Evolutionary conservation across 2,113 vertebrate species (phyloP), one percentile per base, ranked within the genome.

Genomic region (Ahaetulla prasina): DNA sequence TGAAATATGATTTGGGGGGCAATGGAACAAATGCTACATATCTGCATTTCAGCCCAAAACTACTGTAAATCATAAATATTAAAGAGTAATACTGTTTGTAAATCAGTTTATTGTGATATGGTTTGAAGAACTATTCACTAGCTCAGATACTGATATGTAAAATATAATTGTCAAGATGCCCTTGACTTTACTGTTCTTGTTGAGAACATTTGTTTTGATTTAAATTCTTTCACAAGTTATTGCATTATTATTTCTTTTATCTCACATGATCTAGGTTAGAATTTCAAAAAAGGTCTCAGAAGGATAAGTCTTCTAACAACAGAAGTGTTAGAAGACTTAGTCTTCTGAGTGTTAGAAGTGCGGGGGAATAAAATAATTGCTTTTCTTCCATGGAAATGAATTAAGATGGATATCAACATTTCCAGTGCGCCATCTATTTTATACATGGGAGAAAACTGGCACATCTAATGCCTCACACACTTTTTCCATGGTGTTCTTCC

Each of bases 381-480:
- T 91, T 94, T 84, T 89, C 35, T 93, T 93, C 94, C 91, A 88
- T 92, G 96, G 60, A 95, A 96, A 93, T 87, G 1, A 90, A 91
- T 95, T 95, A 88, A 84, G 94, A 93, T 92, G 92, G 92, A 50
- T 92, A 95, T 90, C 92, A 49, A 92, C 60, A 47, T 89, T 94
- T 54, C 87, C 93, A 91, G 60, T 90, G 45, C 93, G 50, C 87
- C 25, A 95, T 90, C 49, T n/a, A 91, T 96, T 96, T 88, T 30
- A 95, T 95, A 86, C 43, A 60, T 85, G n/a, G 85, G 85, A 91
- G 60, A 53, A 80, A 94, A 54, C 49, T 88, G 27, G 45, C 55
- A 18, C 23, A 90, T 89, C 90, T 94, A 93, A 93, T 92, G 92
- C 94, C 94, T 96, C 94, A 94, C 94, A 96, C 88, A 80, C 88